Evolutionary conservation across 2,888 invertebrate species (phyloP).

Genomic region (Philaethria dido): DNA sequence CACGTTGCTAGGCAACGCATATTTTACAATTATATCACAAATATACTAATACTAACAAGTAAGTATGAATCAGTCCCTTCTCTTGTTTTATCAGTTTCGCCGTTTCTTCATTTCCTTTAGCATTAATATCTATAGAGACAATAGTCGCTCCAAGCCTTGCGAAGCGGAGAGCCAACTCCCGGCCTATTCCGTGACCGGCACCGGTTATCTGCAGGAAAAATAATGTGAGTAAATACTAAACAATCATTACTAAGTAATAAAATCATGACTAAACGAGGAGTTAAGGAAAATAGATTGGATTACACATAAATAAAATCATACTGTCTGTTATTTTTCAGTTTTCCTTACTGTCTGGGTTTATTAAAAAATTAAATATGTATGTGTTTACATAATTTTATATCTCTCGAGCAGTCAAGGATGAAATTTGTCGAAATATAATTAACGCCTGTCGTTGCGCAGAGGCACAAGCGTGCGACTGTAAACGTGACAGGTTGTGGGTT

Average conservation of each 20-base stretch:
- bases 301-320: not conserved
- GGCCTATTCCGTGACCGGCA: conserved; percentile 93
- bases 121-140: conserved; percentile 90
- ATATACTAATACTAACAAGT: conserved; percentile 57
- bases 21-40: no score
- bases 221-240: not conserved
- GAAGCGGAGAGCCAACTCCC: conserved; percentile 89
- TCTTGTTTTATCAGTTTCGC: conserved; percentile 76
- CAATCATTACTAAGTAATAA: not conserved
- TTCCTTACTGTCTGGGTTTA: not conserved
- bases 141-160: conserved; percentile 88
- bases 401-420: no score
- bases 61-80: conserved; percentile 70
- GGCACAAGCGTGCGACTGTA: no score
- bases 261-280: not conserved
- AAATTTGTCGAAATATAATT: no score
- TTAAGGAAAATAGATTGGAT: conserved; percentile 8
- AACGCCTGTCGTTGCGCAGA: no score
- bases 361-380: no score
- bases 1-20: no score
- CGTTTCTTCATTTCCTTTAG: conserved; percentile 87
- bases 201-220: conserved; percentile 87
- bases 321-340: not conserved
- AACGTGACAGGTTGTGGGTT: no score
- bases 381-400: no score